Conservation (phyloP, 2,797 vertebrate species). For the Podargus strigoides region DNA sequence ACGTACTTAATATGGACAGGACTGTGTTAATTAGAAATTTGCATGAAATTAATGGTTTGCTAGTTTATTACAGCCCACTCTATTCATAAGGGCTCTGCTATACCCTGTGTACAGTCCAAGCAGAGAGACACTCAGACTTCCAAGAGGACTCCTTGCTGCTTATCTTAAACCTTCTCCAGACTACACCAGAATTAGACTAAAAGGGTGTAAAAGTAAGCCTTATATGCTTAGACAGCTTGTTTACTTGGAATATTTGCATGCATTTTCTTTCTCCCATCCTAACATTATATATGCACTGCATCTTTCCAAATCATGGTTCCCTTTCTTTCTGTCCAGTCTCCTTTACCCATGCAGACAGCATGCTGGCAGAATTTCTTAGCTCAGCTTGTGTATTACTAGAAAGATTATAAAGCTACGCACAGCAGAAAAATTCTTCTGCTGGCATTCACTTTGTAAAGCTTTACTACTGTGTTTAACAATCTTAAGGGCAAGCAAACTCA, state of each 20-base stretch:
- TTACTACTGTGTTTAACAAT: not conserved
- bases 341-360: not conserved
- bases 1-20: not conserved
- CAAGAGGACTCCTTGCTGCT: not conserved
- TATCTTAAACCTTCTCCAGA: not conserved
- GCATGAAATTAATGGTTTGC: not conserved
- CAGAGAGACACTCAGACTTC: not conserved
- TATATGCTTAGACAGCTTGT: not conserved
- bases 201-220: not conserved
- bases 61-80: not conserved
- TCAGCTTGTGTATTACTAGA: not conserved
- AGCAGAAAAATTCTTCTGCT: not conserved
- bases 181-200: not conserved
- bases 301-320: not conserved
- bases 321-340: not conserved
- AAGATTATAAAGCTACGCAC: not conserved
- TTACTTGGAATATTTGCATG: not conserved
- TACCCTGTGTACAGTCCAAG: not conserved
- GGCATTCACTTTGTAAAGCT: not conserved
- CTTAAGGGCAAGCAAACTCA: not conserved
- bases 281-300: rapidly evolving
- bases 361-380: not conserved
- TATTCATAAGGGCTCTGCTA: not conserved
- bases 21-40: not conserved
- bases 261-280: not conserved